These are phyloP conservation scores for Rhynchonema sp. DNA, from an alignment of 2,888 invertebrate species.

Conservation along the genomic window DNA sequence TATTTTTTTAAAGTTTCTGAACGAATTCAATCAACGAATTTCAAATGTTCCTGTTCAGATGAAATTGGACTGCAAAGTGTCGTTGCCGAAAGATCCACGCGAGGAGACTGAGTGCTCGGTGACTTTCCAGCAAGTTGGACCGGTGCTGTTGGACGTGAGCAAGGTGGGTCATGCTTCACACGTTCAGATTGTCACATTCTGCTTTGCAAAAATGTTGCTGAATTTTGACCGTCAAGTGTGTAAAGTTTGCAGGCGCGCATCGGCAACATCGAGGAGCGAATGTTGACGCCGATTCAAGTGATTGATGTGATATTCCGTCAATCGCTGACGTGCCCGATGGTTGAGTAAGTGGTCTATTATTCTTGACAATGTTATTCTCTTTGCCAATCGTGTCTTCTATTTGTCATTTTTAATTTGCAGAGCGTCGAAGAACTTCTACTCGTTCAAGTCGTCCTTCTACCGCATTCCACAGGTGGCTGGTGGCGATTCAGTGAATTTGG, in stretches of 20 bases:
- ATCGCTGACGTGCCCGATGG: slow-evolving; percentile 18
- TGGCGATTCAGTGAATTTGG: slow-evolving; percentile 16
- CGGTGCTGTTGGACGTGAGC: slow-evolving; percentile 16
- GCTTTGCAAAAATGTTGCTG: too few species aligned
- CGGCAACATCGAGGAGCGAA: slow-evolving; percentile 16
- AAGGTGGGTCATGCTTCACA: too few species aligned
- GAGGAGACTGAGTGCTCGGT: slow-evolving; percentile 14
- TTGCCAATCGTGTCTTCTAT: too few species aligned
- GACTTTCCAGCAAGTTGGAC: slow-evolving; percentile 11
- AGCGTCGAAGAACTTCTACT: slow-evolving; percentile 17
- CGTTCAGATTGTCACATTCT: too few species aligned
- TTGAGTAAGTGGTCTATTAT: slow-evolving; percentile 11
- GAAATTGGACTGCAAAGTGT: slow-evolving; percentile 14
- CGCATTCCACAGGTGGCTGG: slow-evolving; percentile 12
- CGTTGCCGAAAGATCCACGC: slow-evolving; percentile 15
- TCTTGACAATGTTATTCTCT: too few species aligned
- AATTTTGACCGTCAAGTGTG: too few species aligned
- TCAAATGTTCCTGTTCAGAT: slow-evolving; percentile 4
- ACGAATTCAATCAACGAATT: not conserved
- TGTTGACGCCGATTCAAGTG: slow-evolving; percentile 29
- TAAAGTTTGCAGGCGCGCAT: slow-evolving; percentile 14
- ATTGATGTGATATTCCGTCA: slow-evolving; percentile 22
- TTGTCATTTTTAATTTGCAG: slow-evolving; percentile 6
- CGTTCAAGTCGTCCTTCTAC: slow-evolving; percentile 15
- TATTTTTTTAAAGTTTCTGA: not conserved